Conservation (phyloP, 53 echinoderm and acorn worm genomes). For the Astropecten irregularis region DNA sequence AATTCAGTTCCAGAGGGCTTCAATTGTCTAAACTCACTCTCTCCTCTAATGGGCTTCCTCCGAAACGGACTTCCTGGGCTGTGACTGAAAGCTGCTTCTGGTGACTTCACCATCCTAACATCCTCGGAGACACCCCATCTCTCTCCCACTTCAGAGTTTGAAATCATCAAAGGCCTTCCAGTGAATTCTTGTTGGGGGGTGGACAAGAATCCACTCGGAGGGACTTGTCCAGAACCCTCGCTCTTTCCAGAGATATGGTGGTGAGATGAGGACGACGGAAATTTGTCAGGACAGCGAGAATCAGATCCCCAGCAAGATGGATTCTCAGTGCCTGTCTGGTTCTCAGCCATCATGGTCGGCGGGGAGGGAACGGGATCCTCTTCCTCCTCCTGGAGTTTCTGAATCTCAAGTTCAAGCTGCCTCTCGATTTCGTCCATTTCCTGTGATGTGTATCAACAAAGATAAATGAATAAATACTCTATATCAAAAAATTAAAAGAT, state of each 20-base stretch:
- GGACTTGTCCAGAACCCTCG: too few relatives aligned
- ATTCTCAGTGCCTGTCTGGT: not conserved
- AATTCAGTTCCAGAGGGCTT: not conserved
- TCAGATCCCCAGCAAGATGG: not conserved
- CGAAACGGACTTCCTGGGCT: slow-evolving; percentile 14
- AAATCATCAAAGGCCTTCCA: not conserved
- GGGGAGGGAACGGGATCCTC: not conserved
- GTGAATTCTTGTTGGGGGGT: too few relatives aligned
- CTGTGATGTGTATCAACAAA: slow-evolving; percentile 30
- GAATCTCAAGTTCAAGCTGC: slow-evolving; percentile 82
- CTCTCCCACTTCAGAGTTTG: not conserved
- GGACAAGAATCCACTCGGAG: too few relatives aligned
- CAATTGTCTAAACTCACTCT: too few relatives aligned
- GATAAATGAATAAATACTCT: too few relatives aligned
- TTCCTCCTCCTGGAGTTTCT: slow-evolving; percentile 68
- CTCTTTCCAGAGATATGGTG: not conserved
- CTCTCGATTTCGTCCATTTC: slow-evolving; percentile 90
- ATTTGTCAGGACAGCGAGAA: not conserved
- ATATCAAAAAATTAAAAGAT: too few relatives aligned
- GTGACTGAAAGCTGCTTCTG: not conserved
- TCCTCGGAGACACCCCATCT: too few relatives aligned
- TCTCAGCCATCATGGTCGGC: not conserved
- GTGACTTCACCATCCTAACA: too few relatives aligned
- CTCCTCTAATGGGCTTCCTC: too few relatives aligned
- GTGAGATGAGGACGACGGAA: not conserved